Evolutionary conservation across 2,888 invertebrate genomes (phyloP), one percentile per base, ranked within the genome.

Genomic region (Drosophila fungiperda): DNA sequence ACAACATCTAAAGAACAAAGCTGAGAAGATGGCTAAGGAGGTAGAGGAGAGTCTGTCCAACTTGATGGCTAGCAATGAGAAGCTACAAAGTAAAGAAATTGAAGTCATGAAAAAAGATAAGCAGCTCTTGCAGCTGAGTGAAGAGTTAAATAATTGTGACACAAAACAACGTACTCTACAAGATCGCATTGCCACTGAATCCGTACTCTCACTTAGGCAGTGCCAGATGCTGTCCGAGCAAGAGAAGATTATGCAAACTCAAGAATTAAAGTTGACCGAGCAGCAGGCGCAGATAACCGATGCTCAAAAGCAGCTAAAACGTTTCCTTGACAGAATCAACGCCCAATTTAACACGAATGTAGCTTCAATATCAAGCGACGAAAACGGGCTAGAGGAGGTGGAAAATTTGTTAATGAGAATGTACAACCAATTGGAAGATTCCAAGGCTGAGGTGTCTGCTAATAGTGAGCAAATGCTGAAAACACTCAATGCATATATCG

Each of bases 371-470:
- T 8, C 1, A 45, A 50, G 40, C 23, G 8, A 9, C 15, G 6
- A 36, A 11, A 35, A 23, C 8, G 7, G 26, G 15, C 7, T 90
- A 15, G 78, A 84, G 38, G 61, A 78, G 8, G 69, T 79, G 7
- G 83, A 83, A 35, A 86, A 87, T n/a, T 62, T 73, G 52, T 11
- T 73, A 3, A 26, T 79, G 1, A 5, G 17, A 3, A 73, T 68
- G 6, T 23, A 79, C 4, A 35, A 49, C 1, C 66, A 77, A 23
- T 12, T 65, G 0, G 59, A 82, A 20, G 50, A 78, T 6, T 29
- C 29, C 2, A 40, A 50, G 5, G 17, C 11, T 0, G 17, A 68
- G n/a, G n/a, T 26, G 9, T 12, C 12, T 11, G 38, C 38, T 5
- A 33, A 54, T 20, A 12, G 1, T 20, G 15, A 23, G 7, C 33